Evolutionary conservation across 2,888 invertebrate species (phyloP), one percentile per base, ranked within the genome.

Genomic region (Drosophila dives): DNA sequence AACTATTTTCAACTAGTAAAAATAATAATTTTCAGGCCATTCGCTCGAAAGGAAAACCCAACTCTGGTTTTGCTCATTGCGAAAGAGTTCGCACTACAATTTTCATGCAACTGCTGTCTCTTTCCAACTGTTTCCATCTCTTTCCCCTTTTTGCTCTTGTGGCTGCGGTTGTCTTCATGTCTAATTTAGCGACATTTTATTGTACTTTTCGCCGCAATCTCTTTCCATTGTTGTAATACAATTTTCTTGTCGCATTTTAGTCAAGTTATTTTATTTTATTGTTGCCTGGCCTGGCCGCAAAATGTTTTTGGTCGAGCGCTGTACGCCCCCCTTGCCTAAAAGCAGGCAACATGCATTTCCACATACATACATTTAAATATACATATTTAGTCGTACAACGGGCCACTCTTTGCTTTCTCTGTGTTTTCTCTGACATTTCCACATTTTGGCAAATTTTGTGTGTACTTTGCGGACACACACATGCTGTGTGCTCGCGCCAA

Each of bases 111-210:
- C 51, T 67, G 53, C 32, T 32, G 29, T 15, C 34, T 32, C 68
- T 20, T 51, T 34, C 45, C 17, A 3, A 32, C 29, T 32, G 20
- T 15, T 61, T 17, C 45, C 20, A 3, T 36, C 29, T 36, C 32
- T 15, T 61, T 15, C 11, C 10, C 50, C 60, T 56, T 36, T 64
- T 56, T 36, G 29, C 33, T 59, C 20, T 45, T 71, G 65, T 15
- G 64, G 74, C 85, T 91, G 92, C 77, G 91, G 91, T 90, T 90
- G 86, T 83, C 91, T 90, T 86, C 91, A 90, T 91, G 91, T 92
- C 92, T 91, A 91, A 90, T 92, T 92, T 91, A 88, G 92, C 89
- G 91, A 91, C 92, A 92, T 91, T 91, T 91, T 87, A 87, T 86
- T 87, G 91, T 87, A 85, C 77, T 90, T 90, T 90, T 82, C 86